These are phyloP conservation scores for Ceramica pisi DNA, from an alignment of 2,888 invertebrate genomes.

Conservation along the genomic window DNA sequence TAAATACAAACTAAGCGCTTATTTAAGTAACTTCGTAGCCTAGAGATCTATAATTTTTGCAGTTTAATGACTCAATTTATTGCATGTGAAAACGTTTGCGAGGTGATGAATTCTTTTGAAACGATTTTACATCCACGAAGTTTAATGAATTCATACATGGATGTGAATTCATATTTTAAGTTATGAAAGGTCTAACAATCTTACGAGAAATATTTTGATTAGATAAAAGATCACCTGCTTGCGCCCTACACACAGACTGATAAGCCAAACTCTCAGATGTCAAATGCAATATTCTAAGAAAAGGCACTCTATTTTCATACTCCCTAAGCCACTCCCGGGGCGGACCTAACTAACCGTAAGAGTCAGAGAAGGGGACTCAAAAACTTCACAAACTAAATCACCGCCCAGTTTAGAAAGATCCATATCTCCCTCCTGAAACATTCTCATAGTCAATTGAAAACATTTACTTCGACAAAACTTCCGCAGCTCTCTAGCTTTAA, in stretches of 20 bases:
- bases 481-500: conserved; percentile 40
- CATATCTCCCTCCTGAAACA: conserved; percentile 60
- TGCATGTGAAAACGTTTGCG: conserved; percentile 56
- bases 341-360: conserved; percentile 87
- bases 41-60: conserved; percentile 69
- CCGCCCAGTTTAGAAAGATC: conserved; percentile 75
- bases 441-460: conserved; percentile 48
- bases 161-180: conserved; percentile 21
- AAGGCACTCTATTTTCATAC: conserved; percentile 80
- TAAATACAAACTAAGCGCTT: conserved; percentile 76
- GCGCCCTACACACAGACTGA: conserved; percentile 68
- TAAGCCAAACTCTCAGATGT: conserved; percentile 81
- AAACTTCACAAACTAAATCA: conserved; percentile 81
- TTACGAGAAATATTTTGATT: conserved; percentile 68
- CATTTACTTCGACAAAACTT: conserved; percentile 47
- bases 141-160: conserved; percentile 45
- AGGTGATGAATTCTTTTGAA: conserved; percentile 61
- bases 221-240: conserved; percentile 70
- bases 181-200: conserved; percentile 38
- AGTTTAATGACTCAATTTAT: conserved; percentile 77
- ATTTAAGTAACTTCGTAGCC: conserved; percentile 72
- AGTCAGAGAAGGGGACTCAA: conserved; percentile 80
- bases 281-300: conserved; percentile 85
- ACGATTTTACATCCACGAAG: conserved; percentile 34
- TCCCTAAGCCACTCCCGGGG: conserved; percentile 76